These are phyloP conservation scores for Chlamydotis undulata DNA, from an alignment of 2,113 vertebrate species.

Conservation along the genomic window DNA sequence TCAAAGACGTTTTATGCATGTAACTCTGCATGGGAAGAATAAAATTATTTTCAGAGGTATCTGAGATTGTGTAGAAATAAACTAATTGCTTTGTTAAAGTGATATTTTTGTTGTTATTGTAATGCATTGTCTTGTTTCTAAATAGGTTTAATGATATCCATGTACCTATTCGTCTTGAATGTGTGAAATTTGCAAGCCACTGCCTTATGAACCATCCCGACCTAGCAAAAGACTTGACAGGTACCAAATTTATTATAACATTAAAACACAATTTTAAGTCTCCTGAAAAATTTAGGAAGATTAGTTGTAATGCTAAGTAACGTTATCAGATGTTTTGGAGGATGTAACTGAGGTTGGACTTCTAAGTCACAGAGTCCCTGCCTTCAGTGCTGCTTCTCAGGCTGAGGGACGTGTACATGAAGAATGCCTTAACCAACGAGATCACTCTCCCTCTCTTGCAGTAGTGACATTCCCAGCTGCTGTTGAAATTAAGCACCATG, in stretches of 20 bases:
- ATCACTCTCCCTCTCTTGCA: background rate
- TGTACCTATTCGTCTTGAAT: conserved; percentile 96
- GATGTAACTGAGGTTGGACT: background rate
- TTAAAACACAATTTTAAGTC: background rate
- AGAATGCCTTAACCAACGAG: background rate
- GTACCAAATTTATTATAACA: conserved; percentile 55
- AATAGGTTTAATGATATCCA: conserved; percentile 98
- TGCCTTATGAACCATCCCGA: conserved; percentile 99
- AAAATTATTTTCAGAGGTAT: background rate
- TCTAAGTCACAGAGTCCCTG: background rate
- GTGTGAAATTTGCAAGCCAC: conserved; percentile 98
- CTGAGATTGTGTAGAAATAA: background rate
- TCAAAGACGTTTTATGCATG: background rate
- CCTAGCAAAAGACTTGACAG: conserved; percentile 97
- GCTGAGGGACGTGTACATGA: background rate
- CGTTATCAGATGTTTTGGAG: background rate
- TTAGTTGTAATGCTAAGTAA: background rate
- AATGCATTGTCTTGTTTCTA: conserved; percentile 34
- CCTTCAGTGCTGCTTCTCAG: background rate
- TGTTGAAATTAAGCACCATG: background rate
- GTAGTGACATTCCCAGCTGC: background rate
- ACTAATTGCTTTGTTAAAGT: background rate
- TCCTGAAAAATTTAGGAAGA: background rate
- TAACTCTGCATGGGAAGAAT: background rate
- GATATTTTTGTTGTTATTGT: conserved; percentile 7